Percentiles rank a stretch among this genome's conserved stretches.
Evolutionary conservation across 2,113 vertebrate species (phyloP).

Genomic region (Collichthys lucidus): DNA sequence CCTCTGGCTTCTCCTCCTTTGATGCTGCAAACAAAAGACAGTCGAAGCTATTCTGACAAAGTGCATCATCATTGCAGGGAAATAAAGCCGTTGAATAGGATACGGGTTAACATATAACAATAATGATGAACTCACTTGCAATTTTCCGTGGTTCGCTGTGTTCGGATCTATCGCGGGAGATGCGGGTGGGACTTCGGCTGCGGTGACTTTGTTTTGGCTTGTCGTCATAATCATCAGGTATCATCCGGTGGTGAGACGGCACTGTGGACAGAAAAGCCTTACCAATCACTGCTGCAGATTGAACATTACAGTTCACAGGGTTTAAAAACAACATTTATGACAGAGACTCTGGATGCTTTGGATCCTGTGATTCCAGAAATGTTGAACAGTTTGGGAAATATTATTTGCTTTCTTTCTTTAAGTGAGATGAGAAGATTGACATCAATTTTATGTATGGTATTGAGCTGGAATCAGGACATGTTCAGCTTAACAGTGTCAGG

Average conservation of each 20-base stretch:
- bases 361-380: background rate
- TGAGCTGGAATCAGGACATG: background rate
- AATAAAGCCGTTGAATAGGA: background rate
- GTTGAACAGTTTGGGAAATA: background rate
- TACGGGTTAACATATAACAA: background rate
- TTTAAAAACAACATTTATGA: background rate
- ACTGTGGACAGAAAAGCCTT: slow-evolving; percentile 53
- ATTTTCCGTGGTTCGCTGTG: slow-evolving; percentile 87
- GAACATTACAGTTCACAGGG: background rate
- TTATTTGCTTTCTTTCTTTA: background rate
- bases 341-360: background rate
- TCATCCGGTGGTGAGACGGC: slow-evolving; percentile 87
- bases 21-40: slow-evolving; percentile 57
- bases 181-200: slow-evolving; percentile 90
- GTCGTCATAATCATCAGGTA: slow-evolving; percentile 91
- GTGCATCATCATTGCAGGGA: background rate
- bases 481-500: background rate
- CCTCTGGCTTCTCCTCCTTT: slow-evolving; percentile 92
- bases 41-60: too few species aligned
- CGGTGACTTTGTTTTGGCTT: slow-evolving; percentile 90
- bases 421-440: background rate
- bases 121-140: slow-evolving; percentile 44
- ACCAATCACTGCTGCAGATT: background rate
- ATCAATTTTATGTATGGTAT: background rate
- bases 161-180: slow-evolving; percentile 87